Evolutionary conservation across 2,113 vertebrate species (phyloP).

Genomic region (Cyanoliseus patagonus): DNA sequence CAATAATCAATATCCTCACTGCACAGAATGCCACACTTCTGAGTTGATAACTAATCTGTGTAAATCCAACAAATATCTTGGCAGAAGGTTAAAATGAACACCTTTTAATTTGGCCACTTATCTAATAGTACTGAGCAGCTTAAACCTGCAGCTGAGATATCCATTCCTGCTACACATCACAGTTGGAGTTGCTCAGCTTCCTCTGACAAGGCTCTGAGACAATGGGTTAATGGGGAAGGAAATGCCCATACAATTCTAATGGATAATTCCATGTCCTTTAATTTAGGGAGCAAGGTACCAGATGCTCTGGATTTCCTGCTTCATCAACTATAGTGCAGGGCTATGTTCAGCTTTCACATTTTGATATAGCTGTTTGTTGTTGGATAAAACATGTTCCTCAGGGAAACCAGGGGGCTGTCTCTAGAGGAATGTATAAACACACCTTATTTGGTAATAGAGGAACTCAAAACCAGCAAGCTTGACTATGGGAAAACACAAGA

Average conservation of each 20-base stretch:
- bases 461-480: background rate
- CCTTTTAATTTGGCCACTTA: background rate
- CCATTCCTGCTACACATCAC: fast-evolving
- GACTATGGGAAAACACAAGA: background rate
- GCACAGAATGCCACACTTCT: background rate
- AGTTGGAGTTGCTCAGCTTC: background rate
- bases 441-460: background rate
- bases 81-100: background rate
- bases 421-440: background rate
- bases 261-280: background rate
- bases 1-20: background rate
- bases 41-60: background rate
- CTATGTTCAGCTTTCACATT: background rate
- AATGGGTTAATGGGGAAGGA: background rate
- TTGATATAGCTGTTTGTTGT: background rate
- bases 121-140: background rate
- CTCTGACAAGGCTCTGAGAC: conserved; percentile 6
- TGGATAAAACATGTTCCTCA: background rate
- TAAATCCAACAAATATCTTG: background rate
- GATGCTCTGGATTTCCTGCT: conserved; percentile 33
- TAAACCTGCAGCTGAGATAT: background rate
- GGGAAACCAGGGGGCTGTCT: background rate
- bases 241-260: background rate
- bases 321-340: background rate
- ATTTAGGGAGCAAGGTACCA: background rate